Evolutionary conservation across 2,797 vertebrate genomes (phyloP).

Genomic region (Salarias fasciatus): DNA sequence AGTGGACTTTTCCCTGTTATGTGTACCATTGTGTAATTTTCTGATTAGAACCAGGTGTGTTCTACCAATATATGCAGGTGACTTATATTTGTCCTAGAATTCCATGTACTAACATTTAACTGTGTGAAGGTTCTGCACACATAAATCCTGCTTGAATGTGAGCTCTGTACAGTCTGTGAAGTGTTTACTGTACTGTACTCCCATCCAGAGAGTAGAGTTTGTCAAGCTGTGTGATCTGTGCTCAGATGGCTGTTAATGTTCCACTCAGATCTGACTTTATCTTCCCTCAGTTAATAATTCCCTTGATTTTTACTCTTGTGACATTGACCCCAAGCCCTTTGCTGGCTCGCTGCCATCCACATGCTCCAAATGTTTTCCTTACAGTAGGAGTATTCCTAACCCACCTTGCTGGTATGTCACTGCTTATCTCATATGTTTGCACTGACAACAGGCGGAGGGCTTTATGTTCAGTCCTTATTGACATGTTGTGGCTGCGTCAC

Average conservation of each 20-base stretch:
- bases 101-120: no score
- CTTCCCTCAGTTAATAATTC: slow-evolving; percentile 65
- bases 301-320: slow-evolving; percentile 33
- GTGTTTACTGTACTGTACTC: slow-evolving; percentile 6
- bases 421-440: not conserved
- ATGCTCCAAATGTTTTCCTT: slow-evolving; percentile 4
- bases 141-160: slow-evolving; percentile 1
- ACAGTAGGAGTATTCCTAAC: slow-evolving; percentile 5
- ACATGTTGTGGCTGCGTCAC: slow-evolving; percentile 6
- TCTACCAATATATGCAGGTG: not conserved
- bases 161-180: not conserved
- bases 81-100: not conserved
- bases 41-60: no score
- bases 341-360: slow-evolving; percentile 40
- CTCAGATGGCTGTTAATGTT: slow-evolving; percentile 82
- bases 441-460: slow-evolving; percentile 7
- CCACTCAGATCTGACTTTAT: slow-evolving; percentile 66
- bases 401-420: not conserved
- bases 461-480: slow-evolving; percentile 2
- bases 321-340: slow-evolving; percentile 47
- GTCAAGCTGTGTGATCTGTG: slow-evolving; percentile 60
- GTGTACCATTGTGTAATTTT: no score
- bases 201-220: no score
- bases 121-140: not conserved
- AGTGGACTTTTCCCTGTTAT: no score